phyloP scores from a whole-genome alignment of 2,113 vertebrate species.

The Phaethon lepturus region DNA sequence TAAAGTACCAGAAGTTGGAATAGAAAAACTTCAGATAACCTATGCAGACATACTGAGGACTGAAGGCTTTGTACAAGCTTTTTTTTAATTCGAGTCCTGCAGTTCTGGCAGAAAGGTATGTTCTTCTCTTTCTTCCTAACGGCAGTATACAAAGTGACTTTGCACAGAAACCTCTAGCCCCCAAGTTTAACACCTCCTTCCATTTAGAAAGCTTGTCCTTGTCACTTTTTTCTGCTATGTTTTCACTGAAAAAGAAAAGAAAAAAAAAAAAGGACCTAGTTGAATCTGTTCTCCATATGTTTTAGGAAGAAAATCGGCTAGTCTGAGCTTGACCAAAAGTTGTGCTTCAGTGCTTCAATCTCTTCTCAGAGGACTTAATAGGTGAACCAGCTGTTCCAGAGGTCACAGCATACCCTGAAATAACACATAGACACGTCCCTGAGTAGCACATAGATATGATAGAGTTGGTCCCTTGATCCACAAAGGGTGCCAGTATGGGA shows the following conservation, averaged over 20 bases:
- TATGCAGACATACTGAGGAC: neutral
- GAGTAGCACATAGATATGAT: neutral
- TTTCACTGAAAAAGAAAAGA: neutral
- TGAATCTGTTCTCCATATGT: neutral
- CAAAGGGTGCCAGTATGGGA: neutral
- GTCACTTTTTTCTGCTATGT: neutral
- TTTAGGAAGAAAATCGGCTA: neutral
- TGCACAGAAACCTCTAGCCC: neutral
- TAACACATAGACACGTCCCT: neutral
- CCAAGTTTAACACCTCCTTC: neutral
- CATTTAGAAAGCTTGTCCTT: neutral
- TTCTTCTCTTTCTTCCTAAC: neutral
- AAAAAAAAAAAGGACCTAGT: neutral
- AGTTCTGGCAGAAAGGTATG: neutral
- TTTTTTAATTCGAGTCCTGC: neutral
- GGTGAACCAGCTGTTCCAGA: neutral
- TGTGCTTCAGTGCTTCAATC: neutral
- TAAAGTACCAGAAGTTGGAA: neutral
- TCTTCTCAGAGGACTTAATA: neutral
- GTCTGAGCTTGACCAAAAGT: neutral
- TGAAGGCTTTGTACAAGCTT: neutral
- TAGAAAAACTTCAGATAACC: neutral
- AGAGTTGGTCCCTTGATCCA: neutral
- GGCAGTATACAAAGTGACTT: neutral
- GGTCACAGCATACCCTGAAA: neutral